phyloP scores from a whole-genome alignment of 2,888 invertebrate species.

The Lissonota sp. region DNA sequence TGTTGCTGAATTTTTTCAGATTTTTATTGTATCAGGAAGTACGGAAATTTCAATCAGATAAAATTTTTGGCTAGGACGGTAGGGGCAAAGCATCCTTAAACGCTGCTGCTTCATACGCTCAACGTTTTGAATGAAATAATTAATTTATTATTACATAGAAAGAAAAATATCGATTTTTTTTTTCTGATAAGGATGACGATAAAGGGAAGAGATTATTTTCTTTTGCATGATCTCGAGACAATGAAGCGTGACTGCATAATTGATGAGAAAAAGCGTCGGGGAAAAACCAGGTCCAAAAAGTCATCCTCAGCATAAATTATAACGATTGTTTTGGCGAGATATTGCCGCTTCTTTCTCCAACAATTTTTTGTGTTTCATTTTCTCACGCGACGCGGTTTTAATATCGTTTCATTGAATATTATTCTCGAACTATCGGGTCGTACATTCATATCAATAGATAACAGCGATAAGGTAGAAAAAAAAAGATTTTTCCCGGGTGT shows the following conservation, averaged over 20 bases:
- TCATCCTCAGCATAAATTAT: background rate
- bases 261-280: conserved; percentile 17
- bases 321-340: conserved; percentile 13
- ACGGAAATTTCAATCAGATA: too few relatives aligned
- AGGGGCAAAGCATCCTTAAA: too few relatives aligned
- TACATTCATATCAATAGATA: background rate
- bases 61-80: too few relatives aligned
- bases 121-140: too few relatives aligned
- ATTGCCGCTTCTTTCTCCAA: background rate
- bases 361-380: conserved; percentile 1
- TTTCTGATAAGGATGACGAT: background rate
- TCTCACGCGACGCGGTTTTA: background rate
- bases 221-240: conserved; percentile 9
- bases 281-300: conserved; percentile 44
- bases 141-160: too few relatives aligned
- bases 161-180: too few relatives aligned
- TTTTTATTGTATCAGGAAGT: too few relatives aligned
- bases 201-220: background rate
- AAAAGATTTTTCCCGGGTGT: conserved; percentile 16
- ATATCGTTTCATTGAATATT: conserved; percentile 18
- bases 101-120: too few relatives aligned
- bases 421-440: background rate
- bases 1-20: too few relatives aligned
- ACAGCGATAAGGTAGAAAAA: conserved; percentile 27
- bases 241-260: conserved; percentile 17